Base-by-base conservation (phyloP, 2,888 invertebrate genomes). In the Chymomyza caudatula region DNA sequence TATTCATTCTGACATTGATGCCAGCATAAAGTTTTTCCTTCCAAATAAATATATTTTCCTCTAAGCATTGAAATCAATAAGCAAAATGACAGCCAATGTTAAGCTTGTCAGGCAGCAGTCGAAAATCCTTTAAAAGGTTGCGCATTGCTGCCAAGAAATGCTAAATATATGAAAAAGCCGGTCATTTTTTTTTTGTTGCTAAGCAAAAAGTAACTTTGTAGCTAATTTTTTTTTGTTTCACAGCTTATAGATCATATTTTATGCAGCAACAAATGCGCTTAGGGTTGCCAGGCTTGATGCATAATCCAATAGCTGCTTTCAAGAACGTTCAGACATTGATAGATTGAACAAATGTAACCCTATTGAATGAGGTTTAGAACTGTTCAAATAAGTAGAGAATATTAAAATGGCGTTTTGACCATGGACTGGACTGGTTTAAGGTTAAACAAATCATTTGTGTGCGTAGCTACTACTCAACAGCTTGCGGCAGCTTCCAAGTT, bases 1-100 rank as follows among this genome's bases (percentile, higher is more conserved):
- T 84, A 84, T 84, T 72, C 67, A 69, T 76, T 74, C 81, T 64
- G 78, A 81, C 85, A 76, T 78, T 67, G 65, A 65, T 74, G 68
- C 42, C 63, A 52, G 67, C 55, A 57, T 55, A 59, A 37, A 71
- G 67, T 60, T 64, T 63, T 56, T 59, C 60, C 23, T 55, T 68
- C 63, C 63, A 66, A 70, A 63, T 60, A 61, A 52, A 51, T 29
- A 15, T 59, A 44, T n/a, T n/a, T n/a, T n/a, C n/a, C 13, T 44
- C 23, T 49, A 17, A 49, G 20, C 23, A 60, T 20, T 29, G 71
- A 76, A 77, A 74, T 74, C 77, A 69, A 76, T 74, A 77, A 60
- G 3, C 42, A 60, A 61, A 71, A 56, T 67, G 65, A 67, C 73
- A 78, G 73, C 53, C 8, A 69, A 64, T 67, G 58, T 62, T 74